Evolutionary conservation across 1,140 invertebrate genomes (phyloP), one percentile per base, ranked within the genome.

Genomic region (Aphidius ervi): DNA sequence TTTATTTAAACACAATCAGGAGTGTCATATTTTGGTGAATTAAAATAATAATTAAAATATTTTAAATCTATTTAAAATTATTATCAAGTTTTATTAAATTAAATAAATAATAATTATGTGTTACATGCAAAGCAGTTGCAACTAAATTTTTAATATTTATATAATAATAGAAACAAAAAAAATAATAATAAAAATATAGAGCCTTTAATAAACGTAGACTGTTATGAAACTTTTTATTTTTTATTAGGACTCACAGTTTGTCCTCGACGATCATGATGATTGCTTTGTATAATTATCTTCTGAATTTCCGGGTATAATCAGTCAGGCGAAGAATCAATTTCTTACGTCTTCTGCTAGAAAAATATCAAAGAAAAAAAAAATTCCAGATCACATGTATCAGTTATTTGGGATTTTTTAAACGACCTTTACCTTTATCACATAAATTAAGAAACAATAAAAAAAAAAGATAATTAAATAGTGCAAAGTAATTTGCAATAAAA

Each of bases 191-290:
- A 16, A 20, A 45, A 20, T n/a, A 42, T n/a, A 56, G 23, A 31
- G 23, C 23, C 23, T 31, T 31, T 31, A 31, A 31, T 31, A 31
- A 31, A 31, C 23, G 4, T 31, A 1, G 1, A 31, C 23, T 31
- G 23, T 31, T 31, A 16, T 16, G 16, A 3, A 31, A 31, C 4
- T 31, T 31, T 31, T 31, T 3, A 31, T 31, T 31, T 31, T 31
- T 31, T 31, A 3, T 31, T 31, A 61, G 65, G 73, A 79, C 77
- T 79, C 77, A 79, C 77, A 72, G 74, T 74, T 77, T 78, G 56
- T 79, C 74, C 68, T 79, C 77, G 70, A 79, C 75, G 70, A 79
- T 79, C 77, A 79, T 79, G 76, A 58, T 76, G 74, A 60, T 65
- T 64, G 58, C 57, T 67, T 58, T 58, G 9, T 53, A 53, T 37